Percentiles rank a stretch among this genome's conserved stretches.
Conservation (phyloP, 1,140 invertebrate species). For the Cydia pomonella region DNA sequence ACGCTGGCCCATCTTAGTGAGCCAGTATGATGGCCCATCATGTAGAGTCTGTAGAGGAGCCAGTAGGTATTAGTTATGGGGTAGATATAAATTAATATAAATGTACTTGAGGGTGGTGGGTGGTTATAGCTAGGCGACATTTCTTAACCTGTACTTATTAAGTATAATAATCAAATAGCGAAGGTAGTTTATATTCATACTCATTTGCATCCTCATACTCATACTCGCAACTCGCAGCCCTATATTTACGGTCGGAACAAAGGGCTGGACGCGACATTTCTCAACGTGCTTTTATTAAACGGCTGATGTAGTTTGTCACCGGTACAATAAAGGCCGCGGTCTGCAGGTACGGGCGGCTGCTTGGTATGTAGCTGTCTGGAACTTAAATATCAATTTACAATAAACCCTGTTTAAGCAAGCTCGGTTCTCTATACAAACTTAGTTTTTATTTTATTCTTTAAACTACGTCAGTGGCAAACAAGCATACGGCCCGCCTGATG, state of each 20-base stretch:
- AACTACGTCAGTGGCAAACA: too few relatives aligned
- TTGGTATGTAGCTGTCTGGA: neutral
- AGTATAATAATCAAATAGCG: neutral
- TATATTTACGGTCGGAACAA: neutral
- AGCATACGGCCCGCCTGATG: too few relatives aligned
- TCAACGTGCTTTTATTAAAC: slow-evolving; percentile 31
- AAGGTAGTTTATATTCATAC: neutral
- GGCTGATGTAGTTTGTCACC: slow-evolving; percentile 32
- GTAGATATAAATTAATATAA: too few relatives aligned
- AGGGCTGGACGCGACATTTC: slow-evolving; percentile 31
- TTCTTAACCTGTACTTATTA: neutral
- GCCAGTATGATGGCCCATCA: too few relatives aligned
- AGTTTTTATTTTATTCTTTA: too few relatives aligned
- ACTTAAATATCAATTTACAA: neutral
- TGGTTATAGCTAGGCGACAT: too few relatives aligned
- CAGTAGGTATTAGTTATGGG: too few relatives aligned
- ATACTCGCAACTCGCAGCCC: neutral
- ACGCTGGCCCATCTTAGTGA: too few relatives aligned
- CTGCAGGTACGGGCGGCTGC: slow-evolving; percentile 8
- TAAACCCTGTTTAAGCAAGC: too few relatives aligned
- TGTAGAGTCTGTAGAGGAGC: too few relatives aligned
- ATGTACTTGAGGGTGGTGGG: too few relatives aligned
- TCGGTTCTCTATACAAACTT: too few relatives aligned
- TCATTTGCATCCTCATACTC: neutral
- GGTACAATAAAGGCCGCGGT: slow-evolving; percentile 28